Conservation (phyloP, 2,113 vertebrate genomes). For the Caretta caretta region DNA sequence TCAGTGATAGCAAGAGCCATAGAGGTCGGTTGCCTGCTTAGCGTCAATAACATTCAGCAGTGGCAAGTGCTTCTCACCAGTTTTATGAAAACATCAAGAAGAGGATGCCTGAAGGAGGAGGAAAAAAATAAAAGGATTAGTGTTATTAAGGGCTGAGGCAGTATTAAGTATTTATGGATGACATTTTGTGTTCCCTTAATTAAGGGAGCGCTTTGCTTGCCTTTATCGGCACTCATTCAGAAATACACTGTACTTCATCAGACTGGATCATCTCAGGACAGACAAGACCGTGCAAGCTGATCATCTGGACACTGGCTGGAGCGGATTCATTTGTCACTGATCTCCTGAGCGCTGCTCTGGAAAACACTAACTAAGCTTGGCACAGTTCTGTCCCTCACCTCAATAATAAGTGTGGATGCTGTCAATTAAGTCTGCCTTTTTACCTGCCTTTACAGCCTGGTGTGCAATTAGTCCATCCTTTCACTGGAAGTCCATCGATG, state of each 20-base stretch:
- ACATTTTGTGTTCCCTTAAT: slow-evolving; percentile 44
- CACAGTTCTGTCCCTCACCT: background rate
- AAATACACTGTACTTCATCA: background rate
- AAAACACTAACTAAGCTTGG: background rate
- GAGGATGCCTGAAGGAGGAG: slow-evolving; percentile 5
- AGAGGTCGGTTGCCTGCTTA: background rate
- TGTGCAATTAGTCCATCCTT: background rate
- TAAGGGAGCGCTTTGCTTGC: background rate
- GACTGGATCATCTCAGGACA: background rate
- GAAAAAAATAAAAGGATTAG: slow-evolving; percentile 22
- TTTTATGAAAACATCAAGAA: background rate
- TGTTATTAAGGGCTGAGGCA: background rate
- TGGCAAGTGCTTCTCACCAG: background rate
- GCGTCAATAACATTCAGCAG: background rate
- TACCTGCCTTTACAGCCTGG: background rate
- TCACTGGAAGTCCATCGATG: background rate
- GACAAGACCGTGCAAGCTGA: background rate
- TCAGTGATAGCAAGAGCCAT: background rate
- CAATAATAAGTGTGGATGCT: background rate
- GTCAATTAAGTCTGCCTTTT: background rate
- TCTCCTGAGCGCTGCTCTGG: background rate
- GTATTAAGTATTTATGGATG: slow-evolving; percentile 57
- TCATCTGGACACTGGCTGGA: background rate
- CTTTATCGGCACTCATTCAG: background rate
- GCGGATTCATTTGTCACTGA: background rate